Evolutionary conservation across 2,797 vertebrate species (phyloP).

Genomic region (Psittacula echo): DNA sequence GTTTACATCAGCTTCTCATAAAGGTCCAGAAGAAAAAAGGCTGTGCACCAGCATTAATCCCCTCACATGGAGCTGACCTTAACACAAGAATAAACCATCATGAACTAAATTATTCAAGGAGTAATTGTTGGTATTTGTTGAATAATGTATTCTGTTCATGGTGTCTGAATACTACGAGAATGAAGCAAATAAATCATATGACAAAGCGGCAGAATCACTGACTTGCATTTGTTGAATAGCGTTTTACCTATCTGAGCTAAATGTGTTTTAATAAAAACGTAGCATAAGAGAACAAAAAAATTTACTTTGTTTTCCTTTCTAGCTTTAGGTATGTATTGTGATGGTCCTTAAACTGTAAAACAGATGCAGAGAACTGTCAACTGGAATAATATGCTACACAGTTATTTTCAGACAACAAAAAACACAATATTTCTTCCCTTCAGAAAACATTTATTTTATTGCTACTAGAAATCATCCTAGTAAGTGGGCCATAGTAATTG

Average conservation of each 20-base stretch:
- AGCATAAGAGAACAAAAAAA: not conserved
- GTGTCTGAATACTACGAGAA: constrained; percentile 18
- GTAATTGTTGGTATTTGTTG: constrained; percentile 63
- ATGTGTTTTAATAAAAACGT: constrained; percentile 16
- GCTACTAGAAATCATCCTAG: not conserved
- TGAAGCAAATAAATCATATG: constrained; percentile 47
- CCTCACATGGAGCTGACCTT: not conserved
- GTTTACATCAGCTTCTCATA: not conserved
- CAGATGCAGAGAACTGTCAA: not conserved
- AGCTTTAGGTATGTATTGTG: not conserved
- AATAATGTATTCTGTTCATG: constrained; percentile 55
- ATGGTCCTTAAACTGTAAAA: not conserved
- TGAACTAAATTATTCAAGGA: constrained; percentile 63
- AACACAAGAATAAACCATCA: constrained; percentile 42
- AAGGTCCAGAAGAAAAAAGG: not conserved
- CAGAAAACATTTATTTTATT: constrained; percentile 5
- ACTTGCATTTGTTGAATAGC: constrained; percentile 7
- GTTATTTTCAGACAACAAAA: not conserved
- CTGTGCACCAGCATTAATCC: not conserved
- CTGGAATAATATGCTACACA: not conserved
- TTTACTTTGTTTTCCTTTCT: not conserved
- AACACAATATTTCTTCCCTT: not conserved
- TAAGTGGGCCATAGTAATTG: not conserved
- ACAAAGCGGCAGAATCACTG: constrained; percentile 31
- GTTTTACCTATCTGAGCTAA: constrained; percentile 15